These are phyloP conservation scores for Papilio machaon DNA, from an alignment of 1,140 invertebrate genomes.

Conservation along the genomic window DNA sequence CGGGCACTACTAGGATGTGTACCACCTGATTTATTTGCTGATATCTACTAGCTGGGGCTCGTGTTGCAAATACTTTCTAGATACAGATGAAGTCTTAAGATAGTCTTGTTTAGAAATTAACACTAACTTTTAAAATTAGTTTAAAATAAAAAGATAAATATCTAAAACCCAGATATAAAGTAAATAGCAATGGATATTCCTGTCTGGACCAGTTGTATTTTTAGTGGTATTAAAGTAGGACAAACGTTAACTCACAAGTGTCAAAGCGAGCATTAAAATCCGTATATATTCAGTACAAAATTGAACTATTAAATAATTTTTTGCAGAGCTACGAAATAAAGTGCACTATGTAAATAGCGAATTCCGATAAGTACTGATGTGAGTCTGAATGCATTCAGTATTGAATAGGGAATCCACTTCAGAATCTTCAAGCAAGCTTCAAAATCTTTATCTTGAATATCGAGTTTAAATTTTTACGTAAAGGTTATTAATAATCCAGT, in stretches of 20 bases:
- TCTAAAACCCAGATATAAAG: not conserved
- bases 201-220: not conserved
- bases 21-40: constrained; percentile 56
- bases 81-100: not conserved
- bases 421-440: constrained; percentile 14
- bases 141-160: not conserved
- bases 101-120: not conserved
- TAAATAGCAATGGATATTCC: not conserved
- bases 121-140: not conserved
- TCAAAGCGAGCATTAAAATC: not conserved
- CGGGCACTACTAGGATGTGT: constrained; percentile 45
- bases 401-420: not conserved
- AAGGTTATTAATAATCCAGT: not conserved
- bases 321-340: not conserved
- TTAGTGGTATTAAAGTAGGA: not conserved
- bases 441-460: not conserved
- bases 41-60: constrained; percentile 49
- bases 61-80: constrained; percentile 17
- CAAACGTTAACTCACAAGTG: not conserved
- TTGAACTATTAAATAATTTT: not conserved
- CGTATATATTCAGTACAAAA: not conserved
- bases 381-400: not conserved
- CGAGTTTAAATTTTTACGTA: not conserved
- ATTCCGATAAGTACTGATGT: not conserved
- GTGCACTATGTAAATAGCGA: not conserved